A percentile compares a stretch with the other conserved stretches of the same genome.
Evolutionary conservation across 2,113 vertebrate species (phyloP).

Genomic region (Hydrolagus affinis): DNA sequence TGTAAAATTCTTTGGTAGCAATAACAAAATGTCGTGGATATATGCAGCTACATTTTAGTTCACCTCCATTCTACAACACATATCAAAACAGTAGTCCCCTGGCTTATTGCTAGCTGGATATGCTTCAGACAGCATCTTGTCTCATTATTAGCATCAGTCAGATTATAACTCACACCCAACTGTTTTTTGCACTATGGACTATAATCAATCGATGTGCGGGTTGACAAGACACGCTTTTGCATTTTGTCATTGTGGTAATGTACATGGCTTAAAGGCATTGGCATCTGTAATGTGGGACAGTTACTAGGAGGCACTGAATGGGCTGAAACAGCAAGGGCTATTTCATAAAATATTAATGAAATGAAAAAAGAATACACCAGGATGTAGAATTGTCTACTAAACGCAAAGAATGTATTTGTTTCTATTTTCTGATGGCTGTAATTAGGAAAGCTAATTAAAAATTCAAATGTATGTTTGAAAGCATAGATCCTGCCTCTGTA

Average conservation of each 20-base stretch:
- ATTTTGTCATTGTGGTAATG: conserved; percentile 93
- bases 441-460: conserved; percentile 99
- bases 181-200: conserved; percentile 92
- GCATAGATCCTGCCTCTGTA: conserved; percentile 88
- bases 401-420: conserved; percentile 95
- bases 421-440: conserved; percentile 98
- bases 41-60: conserved; percentile 24
- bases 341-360: conserved; percentile 99
- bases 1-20: conserved; percentile 19
- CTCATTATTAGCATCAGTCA: conserved; percentile 97
- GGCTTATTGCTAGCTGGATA: conserved; percentile 77
- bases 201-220: conserved; percentile 91
- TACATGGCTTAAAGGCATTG: conserved; percentile 86
- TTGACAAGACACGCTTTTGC: conserved; percentile 81
- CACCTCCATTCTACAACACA: conserved; percentile 7
- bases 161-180: conserved; percentile 98
- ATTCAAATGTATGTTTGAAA: conserved; percentile 99
- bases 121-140: conserved; percentile 83
- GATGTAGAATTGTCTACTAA: conserved; percentile 84
- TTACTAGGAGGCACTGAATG: conserved; percentile 85
- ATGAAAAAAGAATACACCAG: conserved; percentile 84
- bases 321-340: conserved; percentile 97
- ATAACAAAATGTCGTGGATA: conserved; percentile 2
- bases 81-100: conserved; percentile 79
- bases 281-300: conserved; percentile 93